Base-by-base conservation (phyloP, 2,113 vertebrate genomes). In the Ceratotherium simum region DNA sequence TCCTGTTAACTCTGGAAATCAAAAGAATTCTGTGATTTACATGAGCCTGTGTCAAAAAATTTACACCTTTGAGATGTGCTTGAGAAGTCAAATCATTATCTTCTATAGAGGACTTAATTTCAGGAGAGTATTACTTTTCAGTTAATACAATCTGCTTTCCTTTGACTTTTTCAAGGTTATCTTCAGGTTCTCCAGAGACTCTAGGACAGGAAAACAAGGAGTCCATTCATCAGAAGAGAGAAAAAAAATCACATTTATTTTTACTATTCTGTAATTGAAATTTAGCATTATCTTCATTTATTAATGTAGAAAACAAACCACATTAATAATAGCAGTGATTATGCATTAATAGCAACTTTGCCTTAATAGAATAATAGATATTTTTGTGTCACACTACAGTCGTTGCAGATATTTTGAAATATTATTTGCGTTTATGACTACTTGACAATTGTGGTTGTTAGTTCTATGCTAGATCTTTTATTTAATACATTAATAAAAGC, bases 111-210 rank as follows among this genome's bases (percentile, higher is more conserved):
- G 36, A 76, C 33, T 82, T 82, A 85, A 86, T 46, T 90, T 96
- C 20, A 78, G 67, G 13, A 93, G n/a, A 60, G 67, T 76, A 85
- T 25, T 29, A 46, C 36, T 36, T 33, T 84, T 93, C 2, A 18
- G 12, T 67, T 64, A 95, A 42, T 81, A 23, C 12, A 51, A 12
- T 58, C 20, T 84, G 33, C 20, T 83, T 84, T 93, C 8, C 20
- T 81, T 84, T 25, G 51, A 70, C 81, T 70, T 93, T 92, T 76
- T 67, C 67, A 92, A 65, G 70, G 36, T 83, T 78, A 92, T 73
- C 46, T 46, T 62, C 25, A 27, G 39, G 29, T 97, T 67, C 29
- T 83, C 33, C 54, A 67, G 36, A 79, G n/a, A 85, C 4, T 85
- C 20, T 31, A 75, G 8, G 56, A 80, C 6, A 33, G 11, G 1